Evolutionary conservation across 1,140 invertebrate species (phyloP).

Genomic region (Andrena cerasifolii): DNA sequence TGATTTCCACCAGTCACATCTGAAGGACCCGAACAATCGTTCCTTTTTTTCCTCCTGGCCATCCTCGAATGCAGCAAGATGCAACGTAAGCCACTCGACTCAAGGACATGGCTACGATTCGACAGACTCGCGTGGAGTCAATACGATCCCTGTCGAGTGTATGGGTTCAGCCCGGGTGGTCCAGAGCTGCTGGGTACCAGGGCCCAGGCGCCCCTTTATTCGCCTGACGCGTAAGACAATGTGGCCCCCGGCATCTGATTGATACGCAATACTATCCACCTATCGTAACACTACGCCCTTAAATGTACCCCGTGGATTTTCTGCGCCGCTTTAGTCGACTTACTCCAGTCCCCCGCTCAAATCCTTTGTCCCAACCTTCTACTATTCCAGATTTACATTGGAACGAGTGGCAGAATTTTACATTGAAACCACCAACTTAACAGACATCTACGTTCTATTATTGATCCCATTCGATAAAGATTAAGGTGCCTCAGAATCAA

Average conservation of each 20-base stretch:
- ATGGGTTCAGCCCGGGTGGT: conserved; percentile 77
- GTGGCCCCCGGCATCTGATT: conserved; percentile 74
- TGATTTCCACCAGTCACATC: conserved; percentile 11
- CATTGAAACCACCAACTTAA: no score
- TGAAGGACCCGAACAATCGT: conserved; percentile 12
- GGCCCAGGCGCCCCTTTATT: conserved; percentile 71
- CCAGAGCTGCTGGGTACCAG: conserved; percentile 60
- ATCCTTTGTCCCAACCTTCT: no score
- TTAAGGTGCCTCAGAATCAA: no score
- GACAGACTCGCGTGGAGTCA: conserved; percentile 67
- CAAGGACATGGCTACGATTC: conserved; percentile 66
- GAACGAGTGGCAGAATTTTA: no score
- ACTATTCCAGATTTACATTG: no score
- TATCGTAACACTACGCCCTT: conserved; percentile 67
- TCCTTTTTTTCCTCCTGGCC: conserved; percentile 28
- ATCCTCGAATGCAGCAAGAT: conserved; percentile 48
- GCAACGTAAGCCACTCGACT: conserved; percentile 62
- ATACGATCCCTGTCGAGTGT: conserved; percentile 75
- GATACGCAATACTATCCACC: conserved; percentile 77
- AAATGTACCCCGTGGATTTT: conserved; percentile 65
- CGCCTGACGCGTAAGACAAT: conserved; percentile 77
- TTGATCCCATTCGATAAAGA: no score
- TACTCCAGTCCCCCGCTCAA: no score
- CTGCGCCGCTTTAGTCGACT: background rate
- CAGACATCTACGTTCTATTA: no score